Evolutionary conservation across 2,113 vertebrate genomes (phyloP).

Genomic region (Chlorocebus sabaeus): DNA sequence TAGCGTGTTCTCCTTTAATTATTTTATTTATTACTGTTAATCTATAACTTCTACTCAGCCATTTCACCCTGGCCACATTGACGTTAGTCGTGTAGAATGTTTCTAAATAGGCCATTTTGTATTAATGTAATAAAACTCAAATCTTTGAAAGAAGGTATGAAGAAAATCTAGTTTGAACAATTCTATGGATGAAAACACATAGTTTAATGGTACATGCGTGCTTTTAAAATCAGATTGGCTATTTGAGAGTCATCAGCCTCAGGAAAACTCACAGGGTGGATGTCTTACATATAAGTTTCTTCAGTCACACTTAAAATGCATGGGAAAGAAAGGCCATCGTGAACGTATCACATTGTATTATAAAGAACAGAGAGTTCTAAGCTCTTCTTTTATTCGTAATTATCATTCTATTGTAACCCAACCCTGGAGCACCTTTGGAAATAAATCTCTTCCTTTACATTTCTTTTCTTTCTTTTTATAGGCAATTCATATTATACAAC

Average conservation of each 20-base stretch:
- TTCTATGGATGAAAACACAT: neutral
- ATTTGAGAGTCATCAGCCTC: neutral
- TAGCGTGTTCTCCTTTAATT: neutral
- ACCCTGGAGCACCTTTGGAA: neutral
- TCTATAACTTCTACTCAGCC: neutral
- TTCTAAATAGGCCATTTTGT: neutral
- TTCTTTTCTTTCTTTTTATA: neutral
- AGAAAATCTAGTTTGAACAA: neutral
- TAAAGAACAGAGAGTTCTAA: neutral
- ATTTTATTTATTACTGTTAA: neutral
- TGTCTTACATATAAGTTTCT: neutral
- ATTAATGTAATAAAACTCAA: neutral
- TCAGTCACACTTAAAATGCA: neutral
- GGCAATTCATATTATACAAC: neutral
- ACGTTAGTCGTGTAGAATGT: neutral
- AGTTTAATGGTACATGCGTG: neutral
- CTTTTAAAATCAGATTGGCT: neutral
- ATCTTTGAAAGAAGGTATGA: neutral
- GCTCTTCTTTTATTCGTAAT: constrained; percentile 2
- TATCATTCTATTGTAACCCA: neutral
- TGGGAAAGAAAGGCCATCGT: neutral
- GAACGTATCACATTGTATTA: neutral
- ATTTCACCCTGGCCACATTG: neutral
- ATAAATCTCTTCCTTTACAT: neutral
- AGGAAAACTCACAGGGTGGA: neutral